A percentile compares a stretch with the other conserved stretches of the same genome.
Conservation (phyloP, 2,113 vertebrate genomes). For the Chinchilla lanigera region DNA sequence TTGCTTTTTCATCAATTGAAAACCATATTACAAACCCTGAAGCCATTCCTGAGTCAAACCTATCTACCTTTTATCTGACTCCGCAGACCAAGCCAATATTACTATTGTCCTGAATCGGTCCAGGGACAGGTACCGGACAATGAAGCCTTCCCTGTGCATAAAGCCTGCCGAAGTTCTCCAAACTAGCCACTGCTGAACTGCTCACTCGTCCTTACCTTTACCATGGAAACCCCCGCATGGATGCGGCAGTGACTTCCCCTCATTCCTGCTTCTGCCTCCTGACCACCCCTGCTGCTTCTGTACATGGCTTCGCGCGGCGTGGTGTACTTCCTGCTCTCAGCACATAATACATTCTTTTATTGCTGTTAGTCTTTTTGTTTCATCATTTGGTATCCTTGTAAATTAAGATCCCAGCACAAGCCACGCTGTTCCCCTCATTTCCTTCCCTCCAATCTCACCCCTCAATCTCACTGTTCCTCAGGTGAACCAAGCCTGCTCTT, state of each 20-base stretch:
- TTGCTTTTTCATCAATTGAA: neutral
- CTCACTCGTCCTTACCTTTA: neutral
- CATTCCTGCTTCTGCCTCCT: neutral
- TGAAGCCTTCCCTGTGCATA: neutral
- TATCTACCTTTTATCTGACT: neutral
- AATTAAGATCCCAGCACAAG: neutral
- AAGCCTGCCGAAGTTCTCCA: neutral
- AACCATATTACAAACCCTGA: neutral
- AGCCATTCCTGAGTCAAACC: neutral
- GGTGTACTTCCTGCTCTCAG: neutral
- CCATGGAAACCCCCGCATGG: neutral
- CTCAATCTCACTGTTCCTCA: neutral
- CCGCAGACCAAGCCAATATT: neutral
- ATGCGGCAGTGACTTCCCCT: accelerated
- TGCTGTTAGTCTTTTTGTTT: neutral
- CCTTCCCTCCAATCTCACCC: neutral
- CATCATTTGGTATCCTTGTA: neutral
- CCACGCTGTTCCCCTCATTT: neutral
- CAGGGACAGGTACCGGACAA: neutral
- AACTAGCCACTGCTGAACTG: accelerated
- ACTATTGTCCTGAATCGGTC: neutral
- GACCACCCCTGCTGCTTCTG: neutral
- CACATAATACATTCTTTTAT: neutral
- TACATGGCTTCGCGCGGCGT: accelerated
- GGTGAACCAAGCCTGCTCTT: neutral